phyloP scores from a whole-genome alignment of 2,797 vertebrate species.

The Synaphobranchus kaupii region DNA sequence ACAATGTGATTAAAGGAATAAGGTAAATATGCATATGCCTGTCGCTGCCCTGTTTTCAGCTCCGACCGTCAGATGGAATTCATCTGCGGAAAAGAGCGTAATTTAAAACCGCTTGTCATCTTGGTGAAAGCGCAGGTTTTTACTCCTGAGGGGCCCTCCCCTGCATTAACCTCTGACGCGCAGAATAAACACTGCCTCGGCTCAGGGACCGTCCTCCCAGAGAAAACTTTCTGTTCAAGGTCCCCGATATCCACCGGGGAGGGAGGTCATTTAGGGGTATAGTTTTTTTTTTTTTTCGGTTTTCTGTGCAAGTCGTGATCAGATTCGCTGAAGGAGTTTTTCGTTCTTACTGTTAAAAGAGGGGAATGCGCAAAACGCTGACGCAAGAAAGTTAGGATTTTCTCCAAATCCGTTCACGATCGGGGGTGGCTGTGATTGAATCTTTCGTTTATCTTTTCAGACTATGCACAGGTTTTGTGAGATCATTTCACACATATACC shows the following conservation, averaged over 20 bases:
- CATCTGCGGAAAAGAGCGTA: neutral
- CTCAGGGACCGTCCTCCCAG: neutral
- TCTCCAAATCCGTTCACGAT: neutral
- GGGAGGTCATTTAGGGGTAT: neutral
- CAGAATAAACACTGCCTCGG: neutral
- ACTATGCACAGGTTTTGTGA: neutral
- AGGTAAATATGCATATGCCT: neutral
- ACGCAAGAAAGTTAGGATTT: neutral
- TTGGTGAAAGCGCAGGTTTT: neutral
- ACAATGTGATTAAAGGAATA: neutral
- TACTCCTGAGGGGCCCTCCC: no score
- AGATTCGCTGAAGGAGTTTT: neutral
- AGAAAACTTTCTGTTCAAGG: neutral
- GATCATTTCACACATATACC: no score
- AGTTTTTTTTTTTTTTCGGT: neutral
- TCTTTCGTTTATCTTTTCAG: neutral
- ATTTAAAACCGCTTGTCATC: conserved; percentile 3
- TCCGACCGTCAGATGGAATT: neutral
- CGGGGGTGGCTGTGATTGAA: neutral
- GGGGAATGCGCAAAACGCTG: neutral
- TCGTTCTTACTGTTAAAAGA: neutral
- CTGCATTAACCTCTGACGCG: neutral
- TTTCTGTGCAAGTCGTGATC: neutral
- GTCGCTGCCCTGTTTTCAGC: neutral
- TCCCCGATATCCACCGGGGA: neutral